A percentile compares a stretch with the other conserved stretches of the same genome.
Conservation (phyloP, 2,888 invertebrate species). For the Pristionchus maxplancki region DNA sequence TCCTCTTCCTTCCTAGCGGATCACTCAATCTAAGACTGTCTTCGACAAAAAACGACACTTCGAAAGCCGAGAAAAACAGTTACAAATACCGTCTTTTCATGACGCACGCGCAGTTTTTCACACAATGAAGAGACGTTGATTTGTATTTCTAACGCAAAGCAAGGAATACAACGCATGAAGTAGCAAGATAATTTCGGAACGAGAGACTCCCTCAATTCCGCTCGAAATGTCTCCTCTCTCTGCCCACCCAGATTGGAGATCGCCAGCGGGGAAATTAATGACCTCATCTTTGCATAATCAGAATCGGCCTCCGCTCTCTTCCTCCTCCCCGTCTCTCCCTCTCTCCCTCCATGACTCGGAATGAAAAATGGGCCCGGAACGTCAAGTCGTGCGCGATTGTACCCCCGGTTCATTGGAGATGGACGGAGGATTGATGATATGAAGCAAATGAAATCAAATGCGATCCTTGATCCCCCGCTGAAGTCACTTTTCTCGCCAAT, state of each 20-base stretch:
- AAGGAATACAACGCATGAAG: neutral
- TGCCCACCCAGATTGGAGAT: neutral
- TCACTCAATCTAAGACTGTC: neutral
- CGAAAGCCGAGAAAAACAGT: neutral
- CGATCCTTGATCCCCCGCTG: neutral
- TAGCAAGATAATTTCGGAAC: neutral
- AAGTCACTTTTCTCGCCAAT: neutral
- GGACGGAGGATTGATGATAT: neutral
- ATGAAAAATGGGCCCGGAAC: conserved; percentile 36
- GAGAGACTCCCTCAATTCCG: neutral
- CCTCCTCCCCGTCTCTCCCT: neutral
- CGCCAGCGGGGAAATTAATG: conserved; percentile 33
- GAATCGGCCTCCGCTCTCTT: neutral
- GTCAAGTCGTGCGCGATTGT: conserved; percentile 2
- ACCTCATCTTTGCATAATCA: conserved; percentile 44
- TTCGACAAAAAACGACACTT: neutral
- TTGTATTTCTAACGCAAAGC: neutral
- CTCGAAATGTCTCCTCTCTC: conserved; percentile 22
- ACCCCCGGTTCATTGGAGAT: neutral
- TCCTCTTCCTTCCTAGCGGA: neutral
- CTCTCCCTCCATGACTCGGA: neutral
- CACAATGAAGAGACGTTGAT: too few relatives aligned
- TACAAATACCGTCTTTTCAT: neutral
- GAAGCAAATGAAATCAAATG: too few relatives aligned
- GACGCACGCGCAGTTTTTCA: too few relatives aligned